Evolutionary conservation across 2,113 vertebrate species (phyloP).

Genomic region (Thomomys bottae): DNA sequence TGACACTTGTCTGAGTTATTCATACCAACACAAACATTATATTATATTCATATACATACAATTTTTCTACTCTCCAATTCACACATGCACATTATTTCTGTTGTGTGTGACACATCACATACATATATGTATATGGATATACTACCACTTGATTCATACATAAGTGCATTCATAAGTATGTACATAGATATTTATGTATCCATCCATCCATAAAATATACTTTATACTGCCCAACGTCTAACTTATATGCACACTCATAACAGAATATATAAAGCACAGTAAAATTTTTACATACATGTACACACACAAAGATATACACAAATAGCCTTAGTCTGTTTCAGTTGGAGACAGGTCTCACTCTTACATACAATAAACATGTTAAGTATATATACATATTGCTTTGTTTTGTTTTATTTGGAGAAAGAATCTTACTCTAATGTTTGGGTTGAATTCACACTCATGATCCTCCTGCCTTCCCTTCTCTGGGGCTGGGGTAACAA

Average conservation of each 20-base stretch:
- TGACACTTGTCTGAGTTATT: neutral
- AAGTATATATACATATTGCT: too few species aligned
- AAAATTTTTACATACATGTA: too few species aligned
- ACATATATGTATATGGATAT: neutral
- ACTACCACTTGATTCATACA: neutral
- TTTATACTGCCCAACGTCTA: neutral
- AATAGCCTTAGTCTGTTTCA: too few species aligned
- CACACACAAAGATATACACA: too few species aligned
- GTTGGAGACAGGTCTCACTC: too few species aligned
- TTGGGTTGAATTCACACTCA: too few species aligned
- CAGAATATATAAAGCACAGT: too few species aligned
- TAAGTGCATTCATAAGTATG: neutral
- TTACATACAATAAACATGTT: too few species aligned
- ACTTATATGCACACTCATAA: neutral
- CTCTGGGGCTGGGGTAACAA: too few species aligned
- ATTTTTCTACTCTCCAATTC: neutral
- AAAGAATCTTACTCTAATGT: too few species aligned
- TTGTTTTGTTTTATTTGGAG: too few species aligned
- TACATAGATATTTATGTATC: neutral
- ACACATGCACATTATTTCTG: neutral
- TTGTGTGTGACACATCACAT: neutral
- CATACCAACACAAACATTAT: neutral
- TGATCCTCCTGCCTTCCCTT: too few species aligned
- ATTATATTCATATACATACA: neutral
- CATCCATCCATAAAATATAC: neutral